phyloP scores from a whole-genome alignment of 1,140 invertebrate genomes.

The Prorops nasuta region DNA sequence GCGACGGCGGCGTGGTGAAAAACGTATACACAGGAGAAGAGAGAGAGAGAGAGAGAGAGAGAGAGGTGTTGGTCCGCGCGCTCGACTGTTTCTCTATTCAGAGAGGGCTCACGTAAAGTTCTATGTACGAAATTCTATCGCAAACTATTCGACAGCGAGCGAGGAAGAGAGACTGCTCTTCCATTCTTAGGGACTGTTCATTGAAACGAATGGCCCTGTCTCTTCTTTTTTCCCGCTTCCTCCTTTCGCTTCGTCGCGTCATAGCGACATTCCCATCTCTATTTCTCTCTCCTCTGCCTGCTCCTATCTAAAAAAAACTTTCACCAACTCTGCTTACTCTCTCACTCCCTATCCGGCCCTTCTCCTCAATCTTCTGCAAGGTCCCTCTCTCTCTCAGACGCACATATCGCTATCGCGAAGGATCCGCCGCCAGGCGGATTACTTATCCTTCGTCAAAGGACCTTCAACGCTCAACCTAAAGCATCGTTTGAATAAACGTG shows the following conservation, averaged over 20 bases:
- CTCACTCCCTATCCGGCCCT: background rate
- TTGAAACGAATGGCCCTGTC: constrained; percentile 51
- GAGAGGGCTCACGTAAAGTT: constrained; percentile 43
- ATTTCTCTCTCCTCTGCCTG: background rate
- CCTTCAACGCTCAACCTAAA: constrained; percentile 39
- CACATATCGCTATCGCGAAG: constrained; percentile 16
- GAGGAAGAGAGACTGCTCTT: constrained; percentile 30
- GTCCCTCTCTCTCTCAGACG: constrained; percentile 1
- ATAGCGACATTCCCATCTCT: background rate
- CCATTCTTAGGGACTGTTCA: constrained; percentile 39
- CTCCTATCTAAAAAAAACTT: background rate
- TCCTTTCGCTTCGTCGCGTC: constrained; percentile 18
- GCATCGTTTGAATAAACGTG: constrained; percentile 49
- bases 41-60: constrained; percentile 16
- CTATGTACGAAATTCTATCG: constrained; percentile 36
- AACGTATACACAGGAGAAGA: constrained; percentile 4
- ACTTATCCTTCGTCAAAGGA: constrained; percentile 41
- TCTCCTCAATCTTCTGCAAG: constrained; percentile 7
- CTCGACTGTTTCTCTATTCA: constrained; percentile 51
- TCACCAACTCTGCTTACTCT: constrained; percentile 1
- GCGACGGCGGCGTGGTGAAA: too few species aligned
- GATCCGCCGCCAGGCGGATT: constrained; percentile 36
- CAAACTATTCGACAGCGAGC: constrained; percentile 36
- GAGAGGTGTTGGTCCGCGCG: constrained; percentile 29
- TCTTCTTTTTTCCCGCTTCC: constrained; percentile 25